Base-by-base conservation (phyloP, 2,113 vertebrate species). In the Phylloscopus trochiloides region DNA sequence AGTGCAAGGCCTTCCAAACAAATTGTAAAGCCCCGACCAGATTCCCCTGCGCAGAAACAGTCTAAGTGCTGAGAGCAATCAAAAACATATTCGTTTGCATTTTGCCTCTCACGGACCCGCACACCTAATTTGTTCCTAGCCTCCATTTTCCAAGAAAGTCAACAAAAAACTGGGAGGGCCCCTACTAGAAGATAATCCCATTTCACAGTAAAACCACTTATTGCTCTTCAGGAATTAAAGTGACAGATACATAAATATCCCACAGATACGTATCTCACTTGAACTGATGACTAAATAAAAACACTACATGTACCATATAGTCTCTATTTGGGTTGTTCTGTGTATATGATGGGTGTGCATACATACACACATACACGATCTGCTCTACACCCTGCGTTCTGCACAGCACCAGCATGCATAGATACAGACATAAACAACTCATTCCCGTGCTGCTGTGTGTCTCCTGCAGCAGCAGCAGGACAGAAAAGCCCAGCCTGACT, bases 261-360 rank as follows among this genome's bases (percentile, higher is more conserved):
- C 34, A 50, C 6, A 55, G 26, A 38, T 6, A 8, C 0, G 0
- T 5, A 18, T 1, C 15, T 32, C 47, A 11, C 26, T 51, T 19
- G 7, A 40, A 59, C 0, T 3, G 12, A 45, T 4, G 8, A 62
- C 26, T 14, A 58, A 43, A 66, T 12, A 58, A 52, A 73, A n/a
- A 19, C 1, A 21, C 12, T 6, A 0, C 2, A 26, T 5, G 7
- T 3, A 38, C 24, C 0, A 1, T 1, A 13, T 5, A 18, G 2
- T 13, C 22, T 3, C 2, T 21, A 0, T 32, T 20, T 43, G 59
- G 26, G 5, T 8, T 18, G 10, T 7, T 3, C 9, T 8, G 36
- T 5, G 17, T 9, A 1, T 8, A 0, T 10, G 29, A 36, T 0
- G 26, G 13, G 63, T 1, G 4, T 16, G 21, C 22, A 34, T 1